Conservation (phyloP, 1,140 invertebrate species). For the Trypoxylus dichotomus region DNA sequence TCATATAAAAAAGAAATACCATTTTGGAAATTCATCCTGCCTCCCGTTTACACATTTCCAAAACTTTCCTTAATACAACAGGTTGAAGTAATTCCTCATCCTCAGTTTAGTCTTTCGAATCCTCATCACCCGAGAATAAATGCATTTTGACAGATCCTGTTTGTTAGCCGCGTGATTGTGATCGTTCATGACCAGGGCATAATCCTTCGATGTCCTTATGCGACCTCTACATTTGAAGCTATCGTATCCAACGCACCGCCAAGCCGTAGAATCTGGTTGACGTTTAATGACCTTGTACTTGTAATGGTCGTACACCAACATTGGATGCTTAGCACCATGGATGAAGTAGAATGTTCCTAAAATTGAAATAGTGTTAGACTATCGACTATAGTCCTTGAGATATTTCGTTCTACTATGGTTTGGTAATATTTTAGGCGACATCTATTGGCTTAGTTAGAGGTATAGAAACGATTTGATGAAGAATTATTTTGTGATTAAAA, state of each 20-base stretch:
- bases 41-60: neutral
- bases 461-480: neutral
- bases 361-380: slow-evolving; percentile 22
- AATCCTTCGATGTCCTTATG: slow-evolving; percentile 35
- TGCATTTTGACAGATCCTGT: neutral
- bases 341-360: slow-evolving; percentile 42
- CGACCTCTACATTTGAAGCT: slow-evolving; percentile 45
- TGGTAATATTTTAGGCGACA: neutral
- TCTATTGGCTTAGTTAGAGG: neutral
- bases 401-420: too few species aligned
- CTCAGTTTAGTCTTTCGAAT: neutral
- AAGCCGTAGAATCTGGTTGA: slow-evolving; percentile 24
- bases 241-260: slow-evolving; percentile 40
- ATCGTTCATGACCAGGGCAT: slow-evolving; percentile 26
- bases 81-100: neutral
- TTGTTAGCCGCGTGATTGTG: slow-evolving; percentile 38
- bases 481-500: neutral
- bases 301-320: slow-evolving; percentile 40
- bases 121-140: neutral
- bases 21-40: too few species aligned
- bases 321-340: slow-evolving; percentile 42
- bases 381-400: neutral
- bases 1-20: too few species aligned
- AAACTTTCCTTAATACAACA: neutral
- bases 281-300: slow-evolving; percentile 34